Base-by-base conservation (phyloP, 2,113 vertebrate genomes). In the cat (Felis catus) region DNA sequence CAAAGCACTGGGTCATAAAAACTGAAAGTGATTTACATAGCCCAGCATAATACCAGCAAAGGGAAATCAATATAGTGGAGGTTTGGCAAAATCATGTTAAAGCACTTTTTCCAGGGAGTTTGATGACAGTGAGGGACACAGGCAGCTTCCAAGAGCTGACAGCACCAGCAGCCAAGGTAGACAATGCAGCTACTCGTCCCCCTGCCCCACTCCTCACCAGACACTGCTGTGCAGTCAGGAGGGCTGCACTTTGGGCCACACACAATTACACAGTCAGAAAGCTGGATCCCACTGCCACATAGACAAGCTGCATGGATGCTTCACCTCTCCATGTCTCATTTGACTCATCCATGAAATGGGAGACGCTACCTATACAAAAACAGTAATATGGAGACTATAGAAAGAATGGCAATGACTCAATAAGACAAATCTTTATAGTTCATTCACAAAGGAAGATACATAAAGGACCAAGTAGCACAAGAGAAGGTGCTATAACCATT, bases 171-270 rank as follows among this genome's bases (percentile, higher is more conserved):
- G 4, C 48, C 12, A 1, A 84, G 39, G 29, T 33, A 65, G 53
- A 87, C n/a, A 27, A 53, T 10, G 4, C 63, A 51, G 15, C 16
- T 78, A 15, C 76, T 63, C 10, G 0, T 39, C 1, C 25, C 29
- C 27, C 39, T 61, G n/a, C 13, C n/a, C 7, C 0, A 9, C 39
- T 82, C 66, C 29, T 2, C 25, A 1, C 83, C 83, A 41, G 27
- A 27, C 4, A 23, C 5, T 71, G 27, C 41, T 31, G n/a, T 21
- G 14, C 21, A 33, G n/a, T 33, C 5, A 6, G 41, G 27, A 76
- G 0, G 1, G 27, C 19, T 13, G 1, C 19, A 25, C 45, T 48
- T 65, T 19, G 66, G 16, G 21, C 16, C 58, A 9, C 0, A 19
- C 14, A 68, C 70, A 51, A 19, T n/a, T 1, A 3, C 25, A 21